phyloP scores from a whole-genome alignment of 2,797 vertebrate genomes.

The Ceyx erithaca region DNA sequence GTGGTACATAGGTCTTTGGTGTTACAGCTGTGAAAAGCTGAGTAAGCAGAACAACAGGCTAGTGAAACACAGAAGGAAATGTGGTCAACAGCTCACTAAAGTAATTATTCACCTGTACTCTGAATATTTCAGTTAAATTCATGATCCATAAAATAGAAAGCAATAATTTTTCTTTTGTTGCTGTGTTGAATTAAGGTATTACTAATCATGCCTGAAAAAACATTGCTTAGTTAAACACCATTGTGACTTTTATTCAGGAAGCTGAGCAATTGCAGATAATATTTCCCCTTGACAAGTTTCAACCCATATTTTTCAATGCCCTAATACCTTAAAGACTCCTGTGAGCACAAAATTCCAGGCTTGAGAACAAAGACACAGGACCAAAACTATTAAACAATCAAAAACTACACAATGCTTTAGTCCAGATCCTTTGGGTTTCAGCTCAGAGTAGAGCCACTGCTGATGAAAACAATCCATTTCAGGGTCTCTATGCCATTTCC shows the following conservation, averaged over 20 bases:
- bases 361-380: neutral
- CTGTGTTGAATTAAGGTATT: conserved; percentile 60
- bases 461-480: neutral
- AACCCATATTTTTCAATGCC: neutral
- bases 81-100: conserved; percentile 44
- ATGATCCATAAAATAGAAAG: conserved; percentile 67
- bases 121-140: conserved; percentile 69
- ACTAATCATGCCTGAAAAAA: conserved; percentile 51
- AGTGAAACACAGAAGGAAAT: conserved; percentile 40
- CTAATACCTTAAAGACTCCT: neutral
- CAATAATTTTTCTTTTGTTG: conserved; percentile 50
- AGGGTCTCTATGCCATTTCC: no score
- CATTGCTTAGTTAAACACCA: neutral
- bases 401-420: rapidly evolving
- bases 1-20: neutral
- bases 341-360: neutral
- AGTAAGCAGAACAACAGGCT: conserved; percentile 35
- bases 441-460: neutral
- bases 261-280: conserved; percentile 15
- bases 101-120: conserved; percentile 52
- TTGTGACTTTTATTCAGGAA: neutral
- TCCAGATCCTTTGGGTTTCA: neutral
- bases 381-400: rapidly evolving
- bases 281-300: conserved; percentile 21
- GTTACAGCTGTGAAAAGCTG: conserved; percentile 40